Conservation (phyloP, 2,113 vertebrate genomes). For the Steatornis caripensis region DNA sequence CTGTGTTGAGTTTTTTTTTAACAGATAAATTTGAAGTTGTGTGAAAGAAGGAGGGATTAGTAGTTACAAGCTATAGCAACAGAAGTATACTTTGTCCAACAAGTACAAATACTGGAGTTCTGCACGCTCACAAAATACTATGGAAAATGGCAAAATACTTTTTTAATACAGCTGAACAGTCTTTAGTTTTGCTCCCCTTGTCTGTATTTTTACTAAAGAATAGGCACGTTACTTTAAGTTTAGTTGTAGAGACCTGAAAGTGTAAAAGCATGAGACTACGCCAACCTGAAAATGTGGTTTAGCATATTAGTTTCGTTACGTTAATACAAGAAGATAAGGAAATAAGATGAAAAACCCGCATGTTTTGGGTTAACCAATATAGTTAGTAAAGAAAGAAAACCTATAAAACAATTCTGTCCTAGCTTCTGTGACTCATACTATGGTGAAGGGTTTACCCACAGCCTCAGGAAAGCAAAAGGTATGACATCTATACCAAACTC, state of each 20-base stretch:
- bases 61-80: background rate
- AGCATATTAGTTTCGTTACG: background rate
- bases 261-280: background rate
- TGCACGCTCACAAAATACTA: background rate
- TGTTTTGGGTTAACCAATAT: background rate
- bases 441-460: background rate
- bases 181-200: background rate
- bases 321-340: background rate
- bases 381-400: slow-evolving; percentile 1
- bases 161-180: background rate
- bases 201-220: background rate
- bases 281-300: background rate
- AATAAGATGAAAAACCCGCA: background rate
- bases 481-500: background rate
- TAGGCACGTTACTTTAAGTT: background rate
- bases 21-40: background rate
- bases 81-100: background rate
- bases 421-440: background rate
- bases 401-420: background rate
- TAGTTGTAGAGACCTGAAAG: background rate
- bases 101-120: background rate
- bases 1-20: background rate
- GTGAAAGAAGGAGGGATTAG: background rate
- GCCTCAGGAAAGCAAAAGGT: background rate
- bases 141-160: background rate